phyloP scores from a whole-genome alignment of 2,797 vertebrate species.

The Urophycis tenuis region DNA sequence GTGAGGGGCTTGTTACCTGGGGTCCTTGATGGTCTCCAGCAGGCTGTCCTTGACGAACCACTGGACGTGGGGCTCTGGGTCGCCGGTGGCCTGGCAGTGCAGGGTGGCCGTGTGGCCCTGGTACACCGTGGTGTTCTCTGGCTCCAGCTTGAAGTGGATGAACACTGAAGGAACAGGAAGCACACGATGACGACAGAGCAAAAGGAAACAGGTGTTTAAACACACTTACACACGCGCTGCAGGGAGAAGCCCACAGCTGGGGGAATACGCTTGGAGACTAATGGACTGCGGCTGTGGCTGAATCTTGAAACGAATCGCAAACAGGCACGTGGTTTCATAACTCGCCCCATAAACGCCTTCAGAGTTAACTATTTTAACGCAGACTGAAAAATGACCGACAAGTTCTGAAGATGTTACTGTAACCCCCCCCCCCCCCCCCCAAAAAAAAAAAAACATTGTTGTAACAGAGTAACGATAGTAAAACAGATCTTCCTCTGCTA shows the following conservation, averaged over 20 bases:
- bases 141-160: slow-evolving; percentile 85
- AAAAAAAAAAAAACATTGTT: no score
- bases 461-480: no score
- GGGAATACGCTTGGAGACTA: neutral
- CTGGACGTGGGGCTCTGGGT: slow-evolving; percentile 86
- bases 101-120: slow-evolving; percentile 90
- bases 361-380: neutral
- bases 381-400: neutral
- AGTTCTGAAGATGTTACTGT: neutral
- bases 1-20: slow-evolving; percentile 54
- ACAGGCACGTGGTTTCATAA: neutral
- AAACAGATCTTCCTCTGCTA: no score
- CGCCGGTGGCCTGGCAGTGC: slow-evolving; percentile 89
- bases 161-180: slow-evolving; percentile 67
- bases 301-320: neutral
- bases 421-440: no score
- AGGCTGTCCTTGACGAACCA: slow-evolving; percentile 91
- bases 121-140: slow-evolving; percentile 90
- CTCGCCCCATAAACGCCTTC: neutral
- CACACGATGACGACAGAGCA: neutral
- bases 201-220: slow-evolving; percentile 6
- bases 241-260: neutral
- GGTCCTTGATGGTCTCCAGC: slow-evolving; percentile 72
- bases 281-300: neutral
- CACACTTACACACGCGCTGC: neutral